Base-by-base conservation (phyloP, 37 sponge, comb jelly and placozoan species). In the Theonella swinhoei region DNA sequence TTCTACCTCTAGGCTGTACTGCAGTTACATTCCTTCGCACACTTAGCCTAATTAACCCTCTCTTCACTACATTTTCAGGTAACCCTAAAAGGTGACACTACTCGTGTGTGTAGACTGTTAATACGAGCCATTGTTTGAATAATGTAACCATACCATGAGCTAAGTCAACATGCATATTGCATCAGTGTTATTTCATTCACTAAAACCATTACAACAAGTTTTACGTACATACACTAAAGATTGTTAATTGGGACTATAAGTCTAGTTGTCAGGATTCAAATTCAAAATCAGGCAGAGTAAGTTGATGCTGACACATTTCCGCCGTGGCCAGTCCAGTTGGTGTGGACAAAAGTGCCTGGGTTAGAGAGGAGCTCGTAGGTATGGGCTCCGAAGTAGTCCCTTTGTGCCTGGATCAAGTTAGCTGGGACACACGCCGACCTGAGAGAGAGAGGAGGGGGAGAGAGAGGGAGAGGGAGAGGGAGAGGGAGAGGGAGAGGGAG, bases 301-400 rank as follows among this genome's bases (percentile, higher is more conserved):
- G 94, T 83, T 1, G 87, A 86, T 26, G 90, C 76, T 0, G 95
- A 95, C 42, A 95, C 92, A 58, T 87, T 82, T 23, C 94, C 94
- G 24, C 94, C 94, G 59, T 90, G 80, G 35, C 94, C 94, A 23
- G 94, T 94, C 99, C 99, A 98, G 79, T 98, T 94, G 83, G 99
- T 98, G 87, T 98, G 99, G 39, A 93, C 78, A 81, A 94, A 95
- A n/a, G 78, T 86, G 39, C 92, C 96, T 38, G 96, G 96, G 11
- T 89, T 77, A 42, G 81, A 67, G 37, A 95, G 89, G 42, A 95
- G 86, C 77, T 98, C 96, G 79, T 98, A 98, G 34, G 99, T 98
- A 86, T 98, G 99, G 47, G 99, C 99, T 34, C 99, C 99, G 70
- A 98, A 98, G 86, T 98, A 98, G 87, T 98, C 99, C 3, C 99